Percentiles rank a stretch among this genome's conserved stretches.
Evolutionary conservation across 2,113 vertebrate species (phyloP).

Genomic region (Porphyrio hochstetteri): DNA sequence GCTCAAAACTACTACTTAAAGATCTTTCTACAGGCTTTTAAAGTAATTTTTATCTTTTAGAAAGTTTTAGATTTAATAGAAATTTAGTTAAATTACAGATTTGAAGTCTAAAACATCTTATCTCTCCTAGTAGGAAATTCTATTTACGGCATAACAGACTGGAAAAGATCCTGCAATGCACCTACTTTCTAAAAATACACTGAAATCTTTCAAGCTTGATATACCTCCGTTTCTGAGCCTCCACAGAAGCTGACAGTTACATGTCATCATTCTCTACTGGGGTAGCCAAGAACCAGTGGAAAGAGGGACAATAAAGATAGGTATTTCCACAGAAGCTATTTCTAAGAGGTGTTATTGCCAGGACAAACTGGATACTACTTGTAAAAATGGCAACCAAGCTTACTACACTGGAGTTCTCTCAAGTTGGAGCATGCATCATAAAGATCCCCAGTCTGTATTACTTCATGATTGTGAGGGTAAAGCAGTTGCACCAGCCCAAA

Average conservation of each 20-base stretch:
- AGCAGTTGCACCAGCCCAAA: background rate
- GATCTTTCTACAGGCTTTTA: background rate
- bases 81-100: background rate
- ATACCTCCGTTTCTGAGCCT: background rate
- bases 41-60: background rate
- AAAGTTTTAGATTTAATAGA: background rate
- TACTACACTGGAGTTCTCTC: background rate
- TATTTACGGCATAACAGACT: background rate
- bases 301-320: background rate
- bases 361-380: background rate
- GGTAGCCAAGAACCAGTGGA: background rate
- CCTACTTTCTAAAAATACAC: background rate
- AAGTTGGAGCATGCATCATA: background rate
- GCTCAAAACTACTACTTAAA: constrained; percentile 14
- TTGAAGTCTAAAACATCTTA: background rate
- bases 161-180: background rate
- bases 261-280: background rate
- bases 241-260: background rate
- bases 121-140: background rate
- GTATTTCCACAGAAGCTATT: background rate
- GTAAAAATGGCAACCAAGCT: background rate
- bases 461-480: background rate
- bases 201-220: background rate
- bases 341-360: background rate
- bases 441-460: background rate